Evolutionary conservation across 2,888 invertebrate species (phyloP), one percentile per base, ranked within the genome.

Genomic region (Pristionchus exspectatus): DNA sequence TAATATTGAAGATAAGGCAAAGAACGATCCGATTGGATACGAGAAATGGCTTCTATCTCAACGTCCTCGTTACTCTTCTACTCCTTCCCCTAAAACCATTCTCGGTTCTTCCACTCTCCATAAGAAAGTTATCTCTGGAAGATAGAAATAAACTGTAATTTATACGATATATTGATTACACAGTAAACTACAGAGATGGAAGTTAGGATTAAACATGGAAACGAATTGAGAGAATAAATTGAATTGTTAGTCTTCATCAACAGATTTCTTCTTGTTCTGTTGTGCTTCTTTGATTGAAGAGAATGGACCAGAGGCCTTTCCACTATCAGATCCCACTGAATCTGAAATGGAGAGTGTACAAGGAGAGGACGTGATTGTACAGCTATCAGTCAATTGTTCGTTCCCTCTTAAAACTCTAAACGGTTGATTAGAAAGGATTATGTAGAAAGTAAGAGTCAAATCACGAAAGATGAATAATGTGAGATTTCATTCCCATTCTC

Each of bases 251-350:
- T 81, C 44, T 81, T 85, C 85, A 59, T 85, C 85, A 10, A 59
- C 59, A 30, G 59, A 56, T 27, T 30, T 33, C 59, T 85, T 85
- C 85, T 85, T 83, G 30, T 83, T 85, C 59, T 59, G 56, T 59
- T 85, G 59, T 85, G 56, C 59, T 85, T 85, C 85, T 59, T 85
- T 85, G 30, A 85, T 85, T 27, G 85, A 56, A n/a, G 85, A 85
- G 59, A 85, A 85, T 56, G 85, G 85, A 18, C 85, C 85, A 7
- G 30, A 18, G 4, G 59, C 30, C 59, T 85, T 85, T 18, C 85
- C 85, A 81, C n/a, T 81, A 18, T 85, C 85, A 1, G 85, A 85
- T 33, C 59, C 56, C 9, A 85, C 38, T 21, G 33, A 38, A 59
- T 85, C 85, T 85, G 85, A 24, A 85, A 27, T 12, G 0, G 44